Evolutionary conservation across 2,888 invertebrate species (phyloP).

Genomic region (Cyrtodaria siliqua): DNA sequence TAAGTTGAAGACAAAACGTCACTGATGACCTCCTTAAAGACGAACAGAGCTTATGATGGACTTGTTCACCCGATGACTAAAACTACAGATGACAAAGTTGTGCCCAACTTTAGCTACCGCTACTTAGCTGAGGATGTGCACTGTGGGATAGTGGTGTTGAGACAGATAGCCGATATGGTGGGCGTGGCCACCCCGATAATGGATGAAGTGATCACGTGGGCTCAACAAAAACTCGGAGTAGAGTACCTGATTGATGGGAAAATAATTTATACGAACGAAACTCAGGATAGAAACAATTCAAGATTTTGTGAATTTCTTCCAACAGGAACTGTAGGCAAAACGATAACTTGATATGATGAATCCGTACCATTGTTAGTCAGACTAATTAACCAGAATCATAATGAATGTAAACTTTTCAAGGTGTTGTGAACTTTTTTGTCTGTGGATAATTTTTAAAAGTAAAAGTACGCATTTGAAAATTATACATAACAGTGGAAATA

Average conservation of each 20-base stretch:
- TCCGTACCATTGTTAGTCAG: no score
- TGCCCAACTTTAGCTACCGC: conserved; percentile 72
- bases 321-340: no score
- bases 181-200: conserved; percentile 71
- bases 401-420: no score
- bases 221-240: conserved; percentile 70
- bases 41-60: conserved; percentile 73
- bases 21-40: conserved; percentile 61
- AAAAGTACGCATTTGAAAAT: no score
- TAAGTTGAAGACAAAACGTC: conserved; percentile 64
- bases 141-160: conserved; percentile 72
- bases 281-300: no score
- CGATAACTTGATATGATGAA: no score
- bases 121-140: conserved; percentile 75
- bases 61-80: conserved; percentile 73
- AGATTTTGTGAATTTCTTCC: no score
- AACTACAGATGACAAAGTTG: conserved; percentile 57
- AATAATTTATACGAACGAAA: no score
- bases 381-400: no score
- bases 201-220: conserved; percentile 72
- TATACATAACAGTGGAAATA: no score
- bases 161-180: conserved; percentile 71
- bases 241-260: conserved; percentile 71
- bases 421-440: no score
- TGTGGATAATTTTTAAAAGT: no score